Evolutionary conservation across 2,113 vertebrate genomes (phyloP).

Genomic region (Litocranius walleri): DNA sequence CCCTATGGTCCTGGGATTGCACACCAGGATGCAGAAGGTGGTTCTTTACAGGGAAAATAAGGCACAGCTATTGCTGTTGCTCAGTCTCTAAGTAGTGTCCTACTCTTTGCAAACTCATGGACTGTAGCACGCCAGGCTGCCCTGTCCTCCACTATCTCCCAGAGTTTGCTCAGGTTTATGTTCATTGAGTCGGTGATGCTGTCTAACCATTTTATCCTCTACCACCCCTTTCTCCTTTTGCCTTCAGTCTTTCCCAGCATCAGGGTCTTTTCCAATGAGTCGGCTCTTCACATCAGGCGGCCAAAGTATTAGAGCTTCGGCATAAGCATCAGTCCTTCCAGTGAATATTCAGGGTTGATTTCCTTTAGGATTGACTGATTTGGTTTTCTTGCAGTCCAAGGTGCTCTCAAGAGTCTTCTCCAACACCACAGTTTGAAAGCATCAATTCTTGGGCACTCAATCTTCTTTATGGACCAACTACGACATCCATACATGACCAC

Average conservation of each 20-base stretch:
- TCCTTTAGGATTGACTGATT: not conserved
- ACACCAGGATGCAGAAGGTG: accelerated
- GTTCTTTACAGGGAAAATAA: not conserved
- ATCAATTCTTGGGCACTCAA: not conserved
- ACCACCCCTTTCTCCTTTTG: no score
- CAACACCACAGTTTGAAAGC: not conserved
- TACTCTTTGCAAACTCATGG: not conserved
- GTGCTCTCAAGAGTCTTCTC: not conserved
- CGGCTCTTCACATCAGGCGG: no score
- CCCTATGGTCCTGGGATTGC: not conserved
- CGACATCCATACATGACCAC: not conserved
- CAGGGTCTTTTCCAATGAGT: no score
- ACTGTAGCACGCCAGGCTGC: no score
- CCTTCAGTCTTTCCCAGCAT: no score
- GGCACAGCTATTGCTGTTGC: not conserved
- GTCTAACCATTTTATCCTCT: no score
- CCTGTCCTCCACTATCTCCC: no score
- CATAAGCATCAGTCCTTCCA: not conserved
- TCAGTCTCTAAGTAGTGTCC: not conserved
- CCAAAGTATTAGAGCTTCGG: not conserved
- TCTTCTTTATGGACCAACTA: not conserved
- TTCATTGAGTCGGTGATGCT: no score
- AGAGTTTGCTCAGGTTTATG: no score
- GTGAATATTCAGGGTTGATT: not conserved
- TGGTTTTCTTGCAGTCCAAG: not conserved